phyloP scores from a whole-genome alignment of 2,797 vertebrate species.

The Manis javanica region DNA sequence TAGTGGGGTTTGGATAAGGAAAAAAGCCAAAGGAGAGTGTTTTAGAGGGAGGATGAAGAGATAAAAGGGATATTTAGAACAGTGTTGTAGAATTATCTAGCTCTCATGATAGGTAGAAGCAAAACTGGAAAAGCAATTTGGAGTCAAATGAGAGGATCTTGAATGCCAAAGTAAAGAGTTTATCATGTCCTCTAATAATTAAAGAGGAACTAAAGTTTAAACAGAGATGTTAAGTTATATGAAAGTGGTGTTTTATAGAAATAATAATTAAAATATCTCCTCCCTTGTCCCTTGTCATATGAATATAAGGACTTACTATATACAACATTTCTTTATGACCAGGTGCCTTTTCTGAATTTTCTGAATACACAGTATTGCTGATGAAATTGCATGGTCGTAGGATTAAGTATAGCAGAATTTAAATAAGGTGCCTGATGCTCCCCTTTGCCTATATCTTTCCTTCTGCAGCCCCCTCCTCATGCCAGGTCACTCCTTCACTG shows the following conservation, averaged over 20 bases:
- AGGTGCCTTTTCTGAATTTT: not conserved
- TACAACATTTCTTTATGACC: not conserved
- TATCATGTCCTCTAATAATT: not conserved
- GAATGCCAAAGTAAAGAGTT: not conserved
- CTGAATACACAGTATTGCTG: not conserved
- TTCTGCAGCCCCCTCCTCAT: not conserved
- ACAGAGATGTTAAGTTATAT: not conserved
- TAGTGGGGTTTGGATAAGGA: not conserved
- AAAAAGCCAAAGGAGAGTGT: not conserved
- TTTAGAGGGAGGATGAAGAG: not conserved
- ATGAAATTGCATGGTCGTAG: not conserved
- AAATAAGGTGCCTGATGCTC: not conserved
- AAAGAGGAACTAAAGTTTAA: not conserved
- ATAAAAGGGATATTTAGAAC: not conserved
- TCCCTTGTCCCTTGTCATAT: not conserved
- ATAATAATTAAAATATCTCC: constrained; percentile 27
- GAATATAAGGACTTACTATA: not conserved
- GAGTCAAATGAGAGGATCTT: not conserved
- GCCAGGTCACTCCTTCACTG: not conserved
- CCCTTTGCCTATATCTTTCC: not conserved
- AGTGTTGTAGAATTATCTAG: not conserved
- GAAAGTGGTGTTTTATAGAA: not conserved
- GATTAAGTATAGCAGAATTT: constrained; percentile 2
- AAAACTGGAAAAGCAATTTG: not conserved
- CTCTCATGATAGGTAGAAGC: not conserved